A percentile compares a stretch with the other conserved stretches of the same genome.
Conservation (phyloP, 2,888 invertebrate species). For the Ornithoptera alexandrae region DNA sequence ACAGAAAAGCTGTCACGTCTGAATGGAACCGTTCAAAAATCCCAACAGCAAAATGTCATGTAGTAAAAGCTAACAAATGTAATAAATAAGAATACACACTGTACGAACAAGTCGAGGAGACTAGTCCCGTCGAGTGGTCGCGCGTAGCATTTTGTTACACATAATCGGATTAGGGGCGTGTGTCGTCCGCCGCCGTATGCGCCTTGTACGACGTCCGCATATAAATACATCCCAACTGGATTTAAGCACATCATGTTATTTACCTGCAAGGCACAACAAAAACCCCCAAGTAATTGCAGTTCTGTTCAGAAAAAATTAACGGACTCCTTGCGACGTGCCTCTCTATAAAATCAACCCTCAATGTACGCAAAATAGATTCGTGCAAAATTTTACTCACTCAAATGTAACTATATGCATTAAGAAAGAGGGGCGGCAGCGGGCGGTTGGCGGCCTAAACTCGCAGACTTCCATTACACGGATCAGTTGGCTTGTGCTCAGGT, state of each 20-base stretch:
- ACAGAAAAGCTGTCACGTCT: background rate
- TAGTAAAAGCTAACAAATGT: slow-evolving; percentile 26
- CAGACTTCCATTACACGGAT: slow-evolving; percentile 73
- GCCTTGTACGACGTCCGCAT: slow-evolving; percentile 60
- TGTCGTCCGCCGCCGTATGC: slow-evolving; percentile 61
- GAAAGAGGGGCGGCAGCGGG: slow-evolving; percentile 42
- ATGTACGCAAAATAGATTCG: slow-evolving; percentile 3
- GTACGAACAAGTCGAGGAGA: slow-evolving; percentile 29
- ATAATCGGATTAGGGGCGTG: slow-evolving; percentile 71
- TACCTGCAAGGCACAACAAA: slow-evolving; percentile 26
- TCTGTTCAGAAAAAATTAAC: slow-evolving; percentile 7
- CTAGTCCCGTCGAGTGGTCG: slow-evolving; percentile 46
- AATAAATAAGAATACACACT: slow-evolving; percentile 28
- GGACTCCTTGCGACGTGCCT: slow-evolving; percentile 1
- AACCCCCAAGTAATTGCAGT: slow-evolving; percentile 13
- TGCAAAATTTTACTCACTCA: slow-evolving; percentile 36
- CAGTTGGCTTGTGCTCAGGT: slow-evolving; percentile 63
- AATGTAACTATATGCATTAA: slow-evolving; percentile 48
- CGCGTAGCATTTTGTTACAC: slow-evolving; percentile 74
- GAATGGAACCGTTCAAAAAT: slow-evolving; percentile 6
- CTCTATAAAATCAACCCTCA: slow-evolving; percentile 3
- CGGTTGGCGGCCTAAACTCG: slow-evolving; percentile 50
- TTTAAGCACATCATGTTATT: slow-evolving; percentile 46
- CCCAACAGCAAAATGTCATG: slow-evolving; percentile 20
- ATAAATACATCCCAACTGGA: slow-evolving; percentile 56